Percentiles rank a stretch among this genome's conserved stretches.
phyloP scores from a whole-genome alignment of 2,888 invertebrate genomes.

The Taphrorychus bicolor region DNA sequence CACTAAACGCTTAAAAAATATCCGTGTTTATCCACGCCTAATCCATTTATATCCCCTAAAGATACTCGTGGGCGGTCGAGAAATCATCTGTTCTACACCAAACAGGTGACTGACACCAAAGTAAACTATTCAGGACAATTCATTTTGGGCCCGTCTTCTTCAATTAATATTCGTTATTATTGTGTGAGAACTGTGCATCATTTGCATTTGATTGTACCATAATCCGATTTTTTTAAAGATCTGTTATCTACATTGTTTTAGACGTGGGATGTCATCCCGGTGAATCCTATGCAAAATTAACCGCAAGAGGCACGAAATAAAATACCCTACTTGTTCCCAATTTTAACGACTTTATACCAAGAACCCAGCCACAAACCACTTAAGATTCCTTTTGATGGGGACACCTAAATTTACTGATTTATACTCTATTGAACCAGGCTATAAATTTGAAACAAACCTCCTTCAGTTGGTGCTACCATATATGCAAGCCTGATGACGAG shows the following conservation, averaged over 20 bases:
- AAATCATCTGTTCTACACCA: too few species aligned
- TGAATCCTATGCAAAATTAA: not conserved
- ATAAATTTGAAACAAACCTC: constrained; percentile 20
- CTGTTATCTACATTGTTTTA: too few species aligned
- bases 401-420: constrained; percentile 26
- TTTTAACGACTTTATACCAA: constrained; percentile 30
- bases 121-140: too few species aligned
- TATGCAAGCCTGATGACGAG: not conserved
- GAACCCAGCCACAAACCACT: constrained; percentile 29
- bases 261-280: not conserved
- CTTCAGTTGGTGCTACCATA: not conserved
- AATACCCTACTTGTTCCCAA: constrained; percentile 10
- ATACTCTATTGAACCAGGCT: constrained; percentile 18
- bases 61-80: too few species aligned
- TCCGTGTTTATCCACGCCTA: too few species aligned
- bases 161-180: too few species aligned
- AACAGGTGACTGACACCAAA: too few species aligned
- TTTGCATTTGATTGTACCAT: too few species aligned
- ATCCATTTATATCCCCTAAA: too few species aligned
- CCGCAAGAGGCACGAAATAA: not conserved
- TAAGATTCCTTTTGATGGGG: constrained; percentile 17
- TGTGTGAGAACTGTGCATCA: not conserved
- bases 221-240: too few species aligned
- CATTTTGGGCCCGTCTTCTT: too few species aligned
- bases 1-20: too few species aligned